phyloP scores from a whole-genome alignment of 2,888 invertebrate species.

The Sisyra nigra region DNA sequence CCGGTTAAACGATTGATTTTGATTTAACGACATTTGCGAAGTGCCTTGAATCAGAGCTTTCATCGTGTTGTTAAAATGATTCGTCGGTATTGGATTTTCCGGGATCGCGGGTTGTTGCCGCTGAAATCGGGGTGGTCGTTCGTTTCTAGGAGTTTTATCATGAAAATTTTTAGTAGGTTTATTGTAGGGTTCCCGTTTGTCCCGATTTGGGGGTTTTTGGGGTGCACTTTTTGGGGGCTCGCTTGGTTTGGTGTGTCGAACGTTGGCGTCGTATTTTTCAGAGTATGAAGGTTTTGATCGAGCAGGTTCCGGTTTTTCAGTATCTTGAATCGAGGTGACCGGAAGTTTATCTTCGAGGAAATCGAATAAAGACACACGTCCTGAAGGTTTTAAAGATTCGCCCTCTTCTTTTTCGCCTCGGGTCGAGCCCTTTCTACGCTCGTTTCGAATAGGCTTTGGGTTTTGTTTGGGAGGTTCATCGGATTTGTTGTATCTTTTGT shows the following conservation, averaged over 20 bases:
- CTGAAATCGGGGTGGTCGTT: conserved; percentile 45
- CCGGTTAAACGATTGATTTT: no score
- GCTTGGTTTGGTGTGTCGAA: conserved; percentile 1
- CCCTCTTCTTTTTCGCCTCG: conserved; percentile 18
- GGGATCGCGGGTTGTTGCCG: conserved; percentile 2
- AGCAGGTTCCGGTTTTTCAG: neutral
- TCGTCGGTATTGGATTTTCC: neutral
- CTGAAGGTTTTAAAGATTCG: conserved; percentile 56
- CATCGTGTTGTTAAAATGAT: neutral
- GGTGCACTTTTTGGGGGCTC: conserved; percentile 1
- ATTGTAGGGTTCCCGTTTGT: conserved; percentile 2
- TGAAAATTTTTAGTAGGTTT: conserved; percentile 2
- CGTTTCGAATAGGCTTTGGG: conserved; percentile 7
- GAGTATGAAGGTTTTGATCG: neutral
- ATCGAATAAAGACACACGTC: conserved; percentile 65
- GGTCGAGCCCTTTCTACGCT: conserved; percentile 4
- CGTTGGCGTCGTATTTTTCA: conserved; percentile 4
- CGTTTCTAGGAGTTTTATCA: conserved; percentile 14
- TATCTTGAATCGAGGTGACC: conserved; percentile 17
- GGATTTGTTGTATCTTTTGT: conserved; percentile 7
- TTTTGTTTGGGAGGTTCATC: conserved; percentile 8
- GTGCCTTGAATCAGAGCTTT: neutral
- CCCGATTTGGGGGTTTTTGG: neutral
- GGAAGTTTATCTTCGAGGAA: conserved; percentile 69
- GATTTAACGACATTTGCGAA: no score